Percentiles rank a stretch among this genome's conserved stretches.
Evolutionary conservation across 2,113 vertebrate genomes (phyloP).

Genomic region (Protobothrops flavoviridis): DNA sequence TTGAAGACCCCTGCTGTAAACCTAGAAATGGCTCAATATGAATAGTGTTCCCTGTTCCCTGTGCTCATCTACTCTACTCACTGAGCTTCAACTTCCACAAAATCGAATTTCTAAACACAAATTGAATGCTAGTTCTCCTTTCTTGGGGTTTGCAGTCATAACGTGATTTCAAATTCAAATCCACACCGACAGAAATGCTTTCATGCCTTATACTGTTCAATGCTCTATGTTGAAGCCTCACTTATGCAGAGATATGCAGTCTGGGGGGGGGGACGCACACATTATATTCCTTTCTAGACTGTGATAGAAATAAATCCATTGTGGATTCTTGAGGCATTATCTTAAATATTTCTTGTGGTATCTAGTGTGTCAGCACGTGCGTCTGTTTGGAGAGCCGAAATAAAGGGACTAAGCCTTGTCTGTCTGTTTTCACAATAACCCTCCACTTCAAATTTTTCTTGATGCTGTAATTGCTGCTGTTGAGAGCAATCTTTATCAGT

Average conservation of each 20-base stretch:
- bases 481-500: conserved; percentile 3
- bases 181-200: background rate
- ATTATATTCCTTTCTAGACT: background rate
- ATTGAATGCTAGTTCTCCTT: background rate
- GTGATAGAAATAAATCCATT: background rate
- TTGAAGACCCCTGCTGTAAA: too few species aligned
- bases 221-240: background rate
- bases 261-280: too few species aligned
- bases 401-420: background rate
- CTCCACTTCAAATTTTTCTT: background rate
- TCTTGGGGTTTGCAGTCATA: background rate
- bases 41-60: background rate
- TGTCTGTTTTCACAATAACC: background rate
- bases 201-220: background rate
- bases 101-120: background rate
- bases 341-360: background rate
- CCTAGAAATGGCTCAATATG: too few species aligned
- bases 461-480: background rate
- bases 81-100: background rate
- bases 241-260: background rate
- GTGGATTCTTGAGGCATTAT: background rate
- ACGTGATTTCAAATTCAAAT: background rate
- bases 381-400: too few species aligned
- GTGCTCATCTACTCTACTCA: background rate
- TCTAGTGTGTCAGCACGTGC: background rate